Conservation (phyloP, 2,888 invertebrate genomes). For the Mystacides longicornis region DNA sequence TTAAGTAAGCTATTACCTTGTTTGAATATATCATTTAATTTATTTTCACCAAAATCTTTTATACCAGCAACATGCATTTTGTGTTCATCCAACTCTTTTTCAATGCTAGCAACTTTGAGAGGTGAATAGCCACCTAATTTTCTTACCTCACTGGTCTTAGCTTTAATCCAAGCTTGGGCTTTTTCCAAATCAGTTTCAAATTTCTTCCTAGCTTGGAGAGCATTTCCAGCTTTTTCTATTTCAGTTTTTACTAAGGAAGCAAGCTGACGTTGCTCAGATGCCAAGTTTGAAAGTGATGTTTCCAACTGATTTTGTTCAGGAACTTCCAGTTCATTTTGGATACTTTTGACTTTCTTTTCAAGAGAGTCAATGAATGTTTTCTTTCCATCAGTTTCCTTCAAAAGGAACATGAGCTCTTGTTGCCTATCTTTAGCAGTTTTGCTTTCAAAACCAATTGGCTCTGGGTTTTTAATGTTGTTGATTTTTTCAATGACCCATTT, state of each 20-base stretch:
- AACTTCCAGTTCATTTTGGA: slow-evolving; percentile 78
- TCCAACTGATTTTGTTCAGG: slow-evolving; percentile 76
- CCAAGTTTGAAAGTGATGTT: slow-evolving; percentile 61
- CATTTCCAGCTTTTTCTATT: slow-evolving; percentile 62
- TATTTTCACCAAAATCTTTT: slow-evolving; percentile 67
- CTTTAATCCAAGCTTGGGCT: slow-evolving; percentile 73
- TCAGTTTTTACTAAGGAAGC: slow-evolving; percentile 64
- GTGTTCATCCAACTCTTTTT: slow-evolving; percentile 69
- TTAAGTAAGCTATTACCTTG: slow-evolving; percentile 69
- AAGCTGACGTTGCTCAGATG: slow-evolving; percentile 68
- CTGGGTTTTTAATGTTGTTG: slow-evolving; percentile 56
- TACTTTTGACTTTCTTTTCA: slow-evolving; percentile 74
- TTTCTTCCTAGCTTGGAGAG: slow-evolving; percentile 64
- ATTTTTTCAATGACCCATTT: slow-evolving; percentile 75
- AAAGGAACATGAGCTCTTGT: slow-evolving; percentile 61
- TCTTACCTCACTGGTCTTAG: slow-evolving; percentile 66
- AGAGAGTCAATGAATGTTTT: slow-evolving; percentile 74
- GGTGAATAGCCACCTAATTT: slow-evolving; percentile 71
- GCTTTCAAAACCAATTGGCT: slow-evolving; percentile 68
- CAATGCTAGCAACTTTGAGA: slow-evolving; percentile 72
- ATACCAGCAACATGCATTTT: slow-evolving; percentile 70
- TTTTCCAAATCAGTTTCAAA: slow-evolving; percentile 73
- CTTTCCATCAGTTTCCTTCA: slow-evolving; percentile 81
- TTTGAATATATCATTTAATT: slow-evolving; percentile 66
- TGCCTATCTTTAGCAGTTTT: slow-evolving; percentile 69